These are phyloP conservation scores for Drosophila simulans DNA, from an alignment of 1,140 invertebrate species.

Conservation along the genomic window DNA sequence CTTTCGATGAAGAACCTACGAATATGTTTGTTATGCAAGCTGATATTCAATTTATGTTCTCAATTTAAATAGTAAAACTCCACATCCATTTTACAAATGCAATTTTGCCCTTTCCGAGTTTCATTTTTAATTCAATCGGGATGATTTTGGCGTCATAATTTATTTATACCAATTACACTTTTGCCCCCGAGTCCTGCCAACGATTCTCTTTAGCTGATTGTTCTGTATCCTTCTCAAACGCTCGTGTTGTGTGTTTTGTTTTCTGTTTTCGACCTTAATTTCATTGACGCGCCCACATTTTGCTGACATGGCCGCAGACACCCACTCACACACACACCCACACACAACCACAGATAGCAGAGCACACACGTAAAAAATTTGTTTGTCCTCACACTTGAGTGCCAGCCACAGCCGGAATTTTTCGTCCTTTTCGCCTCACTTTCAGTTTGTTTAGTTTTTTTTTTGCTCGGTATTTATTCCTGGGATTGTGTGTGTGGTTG, in stretches of 20 bases:
- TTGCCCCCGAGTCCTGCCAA: constrained; percentile 17
- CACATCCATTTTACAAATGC: background rate
- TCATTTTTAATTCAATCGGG: constrained; percentile 44
- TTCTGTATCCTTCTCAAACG: constrained; percentile 36
- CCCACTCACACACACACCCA: background rate
- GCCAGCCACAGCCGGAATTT: constrained; percentile 46
- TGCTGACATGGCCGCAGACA: constrained; percentile 55
- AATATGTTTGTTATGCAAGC: too few relatives aligned
- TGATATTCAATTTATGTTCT: background rate
- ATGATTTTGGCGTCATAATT: constrained; percentile 39
- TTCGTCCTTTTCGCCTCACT: constrained; percentile 43
- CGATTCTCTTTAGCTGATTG: constrained; percentile 43
- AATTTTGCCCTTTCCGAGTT: background rate
- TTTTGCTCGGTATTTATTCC: constrained; percentile 24
- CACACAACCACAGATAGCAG: background rate
- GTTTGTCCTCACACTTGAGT: constrained; percentile 71
- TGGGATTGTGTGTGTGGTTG: constrained; percentile 4
- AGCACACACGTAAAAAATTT: constrained; percentile 58
- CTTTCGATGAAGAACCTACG: too few relatives aligned
- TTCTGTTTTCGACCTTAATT: constrained; percentile 56
- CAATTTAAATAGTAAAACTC: background rate
- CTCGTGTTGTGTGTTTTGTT: constrained; percentile 23
- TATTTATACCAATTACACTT: constrained; percentile 48
- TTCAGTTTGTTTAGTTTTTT: constrained; percentile 76
- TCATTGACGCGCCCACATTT: constrained; percentile 72